These are phyloP conservation scores for Spodoptera litura DNA, from an alignment of 1,140 invertebrate species.

Conservation along the genomic window DNA sequence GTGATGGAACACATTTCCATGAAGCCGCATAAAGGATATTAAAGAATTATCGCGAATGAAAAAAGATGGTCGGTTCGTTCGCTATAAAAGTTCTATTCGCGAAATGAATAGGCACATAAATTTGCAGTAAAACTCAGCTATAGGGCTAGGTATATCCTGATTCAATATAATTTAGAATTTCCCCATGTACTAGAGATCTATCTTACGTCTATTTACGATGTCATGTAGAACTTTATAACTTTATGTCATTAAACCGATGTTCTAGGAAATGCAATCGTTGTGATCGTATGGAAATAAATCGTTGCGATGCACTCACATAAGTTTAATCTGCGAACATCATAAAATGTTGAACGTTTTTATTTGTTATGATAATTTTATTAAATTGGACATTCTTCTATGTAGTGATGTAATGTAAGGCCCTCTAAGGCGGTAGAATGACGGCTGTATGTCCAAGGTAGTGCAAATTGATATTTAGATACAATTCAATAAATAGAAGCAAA, in stretches of 20 bases:
- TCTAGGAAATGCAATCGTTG: slow-evolving; percentile 46
- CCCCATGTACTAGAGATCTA: slow-evolving; percentile 27
- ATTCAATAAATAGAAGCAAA: no score
- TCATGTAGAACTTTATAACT: slow-evolving; percentile 33
- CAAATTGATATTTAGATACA: no score
- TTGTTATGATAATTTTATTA: slow-evolving; percentile 43
- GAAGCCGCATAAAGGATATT: slow-evolving; percentile 27
- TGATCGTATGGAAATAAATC: slow-evolving; percentile 37
- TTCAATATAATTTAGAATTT: slow-evolving; percentile 45
- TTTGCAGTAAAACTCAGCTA: slow-evolving; percentile 32
- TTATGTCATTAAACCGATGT: slow-evolving; percentile 40
- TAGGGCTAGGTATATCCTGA: slow-evolving; percentile 44
- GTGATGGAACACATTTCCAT: slow-evolving; percentile 25
- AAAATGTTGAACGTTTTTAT: slow-evolving; percentile 39
- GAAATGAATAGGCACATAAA: slow-evolving; percentile 44
- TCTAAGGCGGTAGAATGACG: no score
- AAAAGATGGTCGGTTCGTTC: not conserved
- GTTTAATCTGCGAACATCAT: slow-evolving; percentile 33
- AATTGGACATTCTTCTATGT: slow-evolving; percentile 24
- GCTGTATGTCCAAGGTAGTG: no score
- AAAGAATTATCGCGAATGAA: slow-evolving; percentile 37
- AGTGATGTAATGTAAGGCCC: no score
- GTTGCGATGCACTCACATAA: slow-evolving; percentile 23
- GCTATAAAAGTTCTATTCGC: slow-evolving; percentile 38
- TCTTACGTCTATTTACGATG: slow-evolving; percentile 45